Percentiles rank a stretch among this genome's conserved stretches.
phyloP scores from a whole-genome alignment of 2,113 vertebrate genomes.

The Carassius auratus region DNA sequence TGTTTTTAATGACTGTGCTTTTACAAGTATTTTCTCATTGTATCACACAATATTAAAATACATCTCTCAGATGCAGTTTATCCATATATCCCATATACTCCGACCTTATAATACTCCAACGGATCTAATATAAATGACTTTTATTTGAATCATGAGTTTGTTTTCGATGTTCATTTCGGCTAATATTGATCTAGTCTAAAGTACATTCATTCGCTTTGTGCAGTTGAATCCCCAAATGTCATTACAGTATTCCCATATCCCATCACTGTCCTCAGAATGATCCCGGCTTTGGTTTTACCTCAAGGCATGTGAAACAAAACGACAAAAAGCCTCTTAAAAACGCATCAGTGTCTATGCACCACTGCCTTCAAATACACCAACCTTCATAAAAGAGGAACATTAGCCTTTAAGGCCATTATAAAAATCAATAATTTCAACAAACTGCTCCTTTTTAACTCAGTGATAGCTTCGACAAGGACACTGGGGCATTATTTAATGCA shows the following conservation, averaged over 20 bases:
- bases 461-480: neutral
- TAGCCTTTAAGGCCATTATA: conserved; percentile 1
- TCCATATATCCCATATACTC: neutral
- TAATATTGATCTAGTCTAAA: conserved; percentile 17
- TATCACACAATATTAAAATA: neutral
- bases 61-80: no score
- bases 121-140: neutral
- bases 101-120: neutral
- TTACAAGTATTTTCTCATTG: neutral
- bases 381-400: neutral
- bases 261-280: neutral
- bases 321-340: conserved; percentile 15
- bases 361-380: neutral
- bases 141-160: neutral
- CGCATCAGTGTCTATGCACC: neutral
- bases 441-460: neutral
- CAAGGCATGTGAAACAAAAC: neutral
- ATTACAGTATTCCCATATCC: conserved; percentile 13
- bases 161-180: conserved; percentile 28
- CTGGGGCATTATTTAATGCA: neutral
- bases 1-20: neutral
- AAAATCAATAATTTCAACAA: conserved; percentile 1
- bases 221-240: conserved; percentile 26
- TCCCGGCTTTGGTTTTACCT: neutral
- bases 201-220: conserved; percentile 18